phyloP scores from a whole-genome alignment of 1,140 invertebrate species.

The Cardiocondyla obscurior region DNA sequence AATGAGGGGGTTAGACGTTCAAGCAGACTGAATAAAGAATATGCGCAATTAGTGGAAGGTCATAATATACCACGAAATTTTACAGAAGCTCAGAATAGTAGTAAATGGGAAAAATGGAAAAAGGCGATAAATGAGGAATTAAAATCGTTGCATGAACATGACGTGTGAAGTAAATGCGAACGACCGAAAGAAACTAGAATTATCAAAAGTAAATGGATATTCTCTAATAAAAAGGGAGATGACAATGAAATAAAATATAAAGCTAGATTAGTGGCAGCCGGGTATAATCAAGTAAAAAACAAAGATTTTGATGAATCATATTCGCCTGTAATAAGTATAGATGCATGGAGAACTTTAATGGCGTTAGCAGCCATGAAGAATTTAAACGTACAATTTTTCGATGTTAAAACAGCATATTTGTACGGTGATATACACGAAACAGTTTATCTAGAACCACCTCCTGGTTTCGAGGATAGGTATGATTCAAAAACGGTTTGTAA shows the following conservation, averaged over 20 bases:
- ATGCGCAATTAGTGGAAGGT: not conserved
- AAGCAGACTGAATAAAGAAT: not conserved
- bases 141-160: not conserved
- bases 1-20: not conserved
- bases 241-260: not conserved
- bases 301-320: conserved; percentile 34
- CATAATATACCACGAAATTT: not conserved
- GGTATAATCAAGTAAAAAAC: conserved; percentile 25
- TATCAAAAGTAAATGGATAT: conserved; percentile 35
- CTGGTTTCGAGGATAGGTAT: not conserved
- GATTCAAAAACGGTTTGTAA: conserved; percentile 1
- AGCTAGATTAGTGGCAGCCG: not conserved
- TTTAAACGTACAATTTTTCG: not conserved
- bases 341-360: not conserved
- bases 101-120: not conserved
- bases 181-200: not conserved
- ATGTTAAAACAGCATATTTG: conserved; percentile 19
- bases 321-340: not conserved
- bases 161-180: not conserved
- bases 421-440: not conserved
- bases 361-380: not conserved
- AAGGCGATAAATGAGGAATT: conserved; percentile 12
- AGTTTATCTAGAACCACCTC: not conserved
- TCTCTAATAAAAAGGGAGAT: not conserved
- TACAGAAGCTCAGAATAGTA: not conserved